Evolutionary conservation across 2,113 vertebrate species (phyloP).

Genomic region (Gopherus flavomarginatus): DNA sequence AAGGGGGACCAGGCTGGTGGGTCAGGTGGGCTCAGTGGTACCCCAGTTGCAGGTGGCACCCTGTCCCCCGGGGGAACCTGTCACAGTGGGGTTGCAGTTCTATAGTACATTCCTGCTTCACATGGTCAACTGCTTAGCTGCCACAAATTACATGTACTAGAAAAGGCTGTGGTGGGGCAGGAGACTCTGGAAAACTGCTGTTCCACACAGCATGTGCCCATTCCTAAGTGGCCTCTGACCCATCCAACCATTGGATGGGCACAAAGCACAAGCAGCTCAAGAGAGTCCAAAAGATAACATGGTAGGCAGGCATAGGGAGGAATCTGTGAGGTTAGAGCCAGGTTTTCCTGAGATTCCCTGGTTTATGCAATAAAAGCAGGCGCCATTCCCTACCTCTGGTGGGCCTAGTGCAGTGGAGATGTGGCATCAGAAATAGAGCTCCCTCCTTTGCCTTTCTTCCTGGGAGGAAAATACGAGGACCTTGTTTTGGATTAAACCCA

Average conservation of each 20-base stretch:
- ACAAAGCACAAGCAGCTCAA: background rate
- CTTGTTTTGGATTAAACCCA: background rate
- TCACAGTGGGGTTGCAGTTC: background rate
- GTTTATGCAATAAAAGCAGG: background rate
- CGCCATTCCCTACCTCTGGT: background rate
- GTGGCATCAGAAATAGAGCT: background rate
- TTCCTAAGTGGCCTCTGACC: background rate
- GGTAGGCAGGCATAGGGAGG: background rate
- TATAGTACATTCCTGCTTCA: background rate
- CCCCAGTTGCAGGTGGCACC: too few species aligned
- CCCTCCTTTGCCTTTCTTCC: background rate
- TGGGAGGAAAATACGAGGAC: background rate
- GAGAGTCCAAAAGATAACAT: accelerated
- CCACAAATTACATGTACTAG: background rate
- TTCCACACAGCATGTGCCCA: accelerated
- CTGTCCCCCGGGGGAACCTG: too few species aligned
- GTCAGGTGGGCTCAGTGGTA: too few species aligned
- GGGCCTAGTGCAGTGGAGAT: accelerated
- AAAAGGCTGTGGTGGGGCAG: background rate
- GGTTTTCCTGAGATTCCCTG: background rate
- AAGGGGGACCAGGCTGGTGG: too few species aligned
- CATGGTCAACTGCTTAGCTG: background rate
- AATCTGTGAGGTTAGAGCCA: background rate
- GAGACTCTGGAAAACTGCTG: background rate
- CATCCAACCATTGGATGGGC: background rate